Conservation (phyloP, 2,797 vertebrate genomes). For the Gallinago solitaria region DNA sequence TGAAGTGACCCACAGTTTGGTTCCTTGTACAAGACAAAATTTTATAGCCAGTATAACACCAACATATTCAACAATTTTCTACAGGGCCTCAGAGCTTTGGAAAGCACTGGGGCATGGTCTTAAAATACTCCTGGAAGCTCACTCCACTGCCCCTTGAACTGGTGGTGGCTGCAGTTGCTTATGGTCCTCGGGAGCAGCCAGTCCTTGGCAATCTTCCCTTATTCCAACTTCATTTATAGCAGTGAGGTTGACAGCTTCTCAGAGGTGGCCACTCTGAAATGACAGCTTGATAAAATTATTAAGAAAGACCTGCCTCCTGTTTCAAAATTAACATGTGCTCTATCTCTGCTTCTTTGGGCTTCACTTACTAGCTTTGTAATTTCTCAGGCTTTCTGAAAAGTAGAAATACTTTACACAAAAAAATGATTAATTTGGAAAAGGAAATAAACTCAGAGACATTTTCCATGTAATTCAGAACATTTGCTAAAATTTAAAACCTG, state of each 20-base stretch:
- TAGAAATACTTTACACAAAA: background rate
- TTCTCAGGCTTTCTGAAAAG: constrained; percentile 29
- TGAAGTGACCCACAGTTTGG: background rate
- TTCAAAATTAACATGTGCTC: constrained; percentile 2
- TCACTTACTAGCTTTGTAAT: background rate
- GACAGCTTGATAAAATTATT: constrained; percentile 36
- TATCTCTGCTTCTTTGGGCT: background rate
- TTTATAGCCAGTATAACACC: background rate
- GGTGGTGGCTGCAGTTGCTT: background rate
- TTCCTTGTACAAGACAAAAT: background rate
- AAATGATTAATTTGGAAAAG: constrained; percentile 1
- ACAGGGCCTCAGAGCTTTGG: background rate
- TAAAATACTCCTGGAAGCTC: background rate
- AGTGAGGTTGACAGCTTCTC: background rate
- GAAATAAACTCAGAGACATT: constrained; percentile 35
- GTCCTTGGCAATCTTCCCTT: background rate
- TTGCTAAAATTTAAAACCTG: constrained; percentile 37
- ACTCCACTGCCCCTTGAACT: background rate
- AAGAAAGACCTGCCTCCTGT: background rate
- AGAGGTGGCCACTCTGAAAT: background rate
- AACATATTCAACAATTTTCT: background rate
- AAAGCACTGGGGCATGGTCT: background rate
- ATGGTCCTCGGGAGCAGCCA: background rate
- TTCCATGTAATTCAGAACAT: constrained; percentile 19
- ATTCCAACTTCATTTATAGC: constrained; percentile 12